Base-by-base conservation (phyloP, 2,797 vertebrate genomes). In the Chelon auratus region DNA sequence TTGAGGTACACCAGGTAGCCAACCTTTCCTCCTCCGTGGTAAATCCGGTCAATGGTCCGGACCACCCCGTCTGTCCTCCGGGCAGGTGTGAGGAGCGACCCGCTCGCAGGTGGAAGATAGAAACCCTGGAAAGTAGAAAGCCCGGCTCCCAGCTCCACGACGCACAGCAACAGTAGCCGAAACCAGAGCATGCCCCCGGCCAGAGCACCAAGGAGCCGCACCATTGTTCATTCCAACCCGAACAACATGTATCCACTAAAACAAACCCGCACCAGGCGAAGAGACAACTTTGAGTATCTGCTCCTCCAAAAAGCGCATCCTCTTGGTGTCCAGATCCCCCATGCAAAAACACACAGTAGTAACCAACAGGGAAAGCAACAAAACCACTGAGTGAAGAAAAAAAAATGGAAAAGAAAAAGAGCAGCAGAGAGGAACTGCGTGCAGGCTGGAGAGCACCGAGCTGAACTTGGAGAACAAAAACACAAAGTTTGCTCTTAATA, bases 1-100 rank as follows among this genome's bases (percentile, higher is more conserved):
- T 95, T 95, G 75, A 95, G 91, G 91, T 98, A 97, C 30, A 97
- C 53, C 22, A 98, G 94, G 91, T 97, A 98, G 42, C 97, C 97
- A 85, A 91, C 96, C 92, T 94, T 96, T 61, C 97, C 97, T 18
- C 96, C 97, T 9, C 95, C 97, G 60, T 95, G 92, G 86, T 98
- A 98, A 75, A 97, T 95, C 89, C 94, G 95, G 82, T 97, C 97
- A 67, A 99, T 87, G 73, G 92, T 93, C 81, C 90, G 94, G 87
- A 99, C 96, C 0, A 95, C 74, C 62, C 96, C 96, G 75, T 93
- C 88, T 57, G 91, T 94, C 80, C 89, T 89, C 75, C 86, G 92
- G 77, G 91, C 89, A 72, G 88, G 92, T 92, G 94, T 45, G 87
- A 89, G 78, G 2, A 78, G 83, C 62, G 93, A 92, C 18, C 83